Percentiles rank a stretch among this genome's conserved stretches.
These are phyloP conservation scores for Clusia tigrina DNA, from an alignment of 2,888 invertebrate genomes.

Conservation along the genomic window DNA sequence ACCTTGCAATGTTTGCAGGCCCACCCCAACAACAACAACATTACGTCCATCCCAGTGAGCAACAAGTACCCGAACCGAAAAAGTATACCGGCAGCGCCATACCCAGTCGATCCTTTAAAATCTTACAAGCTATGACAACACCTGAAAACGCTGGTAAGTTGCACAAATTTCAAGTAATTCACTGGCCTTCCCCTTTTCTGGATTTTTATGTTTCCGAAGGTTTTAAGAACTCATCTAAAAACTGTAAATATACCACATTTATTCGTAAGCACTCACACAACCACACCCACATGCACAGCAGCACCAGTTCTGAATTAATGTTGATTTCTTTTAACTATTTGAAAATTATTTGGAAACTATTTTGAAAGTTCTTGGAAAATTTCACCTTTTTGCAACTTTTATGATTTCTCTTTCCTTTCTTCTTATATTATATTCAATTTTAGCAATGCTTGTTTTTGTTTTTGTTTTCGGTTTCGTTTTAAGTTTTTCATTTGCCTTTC, in stretches of 20 bases:
- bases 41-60: slow-evolving; percentile 73
- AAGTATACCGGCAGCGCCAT: slow-evolving; percentile 81
- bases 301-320: slow-evolving; percentile 32
- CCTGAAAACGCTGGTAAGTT: slow-evolving; percentile 72
- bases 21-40: no score
- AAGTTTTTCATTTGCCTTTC: slow-evolving; percentile 19
- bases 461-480: not conserved
- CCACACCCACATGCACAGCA: slow-evolving; percentile 27
- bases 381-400: slow-evolving; percentile 51
- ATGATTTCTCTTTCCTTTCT: slow-evolving; percentile 21
- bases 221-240: slow-evolving; percentile 5
- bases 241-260: slow-evolving; percentile 7
- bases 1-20: no score
- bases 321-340: slow-evolving; percentile 18
- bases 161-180: not conserved
- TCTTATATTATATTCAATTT: no score
- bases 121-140: slow-evolving; percentile 81
- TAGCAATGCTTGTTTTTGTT: slow-evolving; percentile 1
- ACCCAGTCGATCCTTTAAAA: slow-evolving; percentile 81
- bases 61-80: slow-evolving; percentile 74
- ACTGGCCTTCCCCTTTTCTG: not conserved
- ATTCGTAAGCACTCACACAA: no score
- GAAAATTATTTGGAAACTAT: slow-evolving; percentile 30
- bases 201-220: not conserved
- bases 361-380: slow-evolving; percentile 43